Evolutionary conservation across 2,113 vertebrate species (phyloP).

Genomic region (Spea multiplicata): DNA sequence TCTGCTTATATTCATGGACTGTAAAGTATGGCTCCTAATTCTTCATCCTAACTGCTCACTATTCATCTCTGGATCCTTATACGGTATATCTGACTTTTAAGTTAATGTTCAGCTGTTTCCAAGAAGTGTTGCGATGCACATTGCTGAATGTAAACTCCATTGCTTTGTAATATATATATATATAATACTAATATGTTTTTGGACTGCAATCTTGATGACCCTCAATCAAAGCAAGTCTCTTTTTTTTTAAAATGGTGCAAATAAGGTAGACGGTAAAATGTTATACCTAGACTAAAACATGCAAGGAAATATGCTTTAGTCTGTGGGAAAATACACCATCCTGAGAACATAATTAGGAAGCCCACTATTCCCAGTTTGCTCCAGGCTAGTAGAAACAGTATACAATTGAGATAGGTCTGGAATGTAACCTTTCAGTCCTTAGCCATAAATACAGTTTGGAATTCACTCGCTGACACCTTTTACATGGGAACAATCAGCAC

Average conservation of each 20-base stretch:
- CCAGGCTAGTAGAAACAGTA: constrained; percentile 24
- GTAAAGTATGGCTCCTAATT: neutral
- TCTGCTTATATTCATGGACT: neutral
- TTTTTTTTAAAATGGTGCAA: too few relatives aligned
- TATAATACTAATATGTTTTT: too few relatives aligned
- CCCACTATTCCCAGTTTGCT: neutral
- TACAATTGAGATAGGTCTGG: constrained; percentile 42
- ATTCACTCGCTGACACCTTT: constrained; percentile 40
- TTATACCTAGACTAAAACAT: neutral
- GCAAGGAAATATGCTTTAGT: neutral
- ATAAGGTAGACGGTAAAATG: too few relatives aligned
- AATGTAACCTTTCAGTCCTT: constrained; percentile 46
- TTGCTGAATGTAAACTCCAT: too few relatives aligned
- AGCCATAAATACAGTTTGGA: constrained; percentile 43
- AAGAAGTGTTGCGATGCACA: too few relatives aligned
- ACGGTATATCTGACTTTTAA: neutral
- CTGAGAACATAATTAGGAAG: constrained; percentile 11
- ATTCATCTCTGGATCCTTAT: constrained; percentile 1
- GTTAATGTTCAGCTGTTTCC: too few relatives aligned
- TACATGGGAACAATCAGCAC: constrained; percentile 14
- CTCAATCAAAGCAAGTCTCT: too few relatives aligned
- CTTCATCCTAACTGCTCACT: neutral
- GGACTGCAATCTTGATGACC: too few relatives aligned
- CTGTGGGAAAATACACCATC: constrained; percentile 27
- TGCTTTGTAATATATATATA: too few relatives aligned